Evolutionary conservation across 2,113 vertebrate genomes (phyloP), one percentile per base, ranked within the genome.

Genomic region (Callionymus lyra): DNA sequence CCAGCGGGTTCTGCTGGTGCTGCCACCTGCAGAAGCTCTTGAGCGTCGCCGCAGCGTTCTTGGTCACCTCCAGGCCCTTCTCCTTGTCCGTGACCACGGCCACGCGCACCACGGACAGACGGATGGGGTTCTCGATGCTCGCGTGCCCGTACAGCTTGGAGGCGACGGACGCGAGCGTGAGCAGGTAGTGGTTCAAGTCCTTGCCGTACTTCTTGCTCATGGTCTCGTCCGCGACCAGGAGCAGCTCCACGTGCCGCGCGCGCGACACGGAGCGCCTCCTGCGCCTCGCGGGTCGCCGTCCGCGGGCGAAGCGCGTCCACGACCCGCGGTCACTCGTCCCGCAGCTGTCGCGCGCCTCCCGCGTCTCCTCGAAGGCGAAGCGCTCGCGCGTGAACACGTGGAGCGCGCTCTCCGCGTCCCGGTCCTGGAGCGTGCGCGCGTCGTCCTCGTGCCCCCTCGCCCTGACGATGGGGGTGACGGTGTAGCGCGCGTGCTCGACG

Each of bases 11-110:
- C 66, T 93, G 92, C 54, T 95, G 92, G 61, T 97, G 91, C 76
- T 97, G 95, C 94, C 94, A 97, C 83, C 92, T 97, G 80, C 95
- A 99, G 66, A 98, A 98, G 84, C 89, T 92, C 83, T 93, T 96
- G 41, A 99, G 89, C 0, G 94, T 94, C 38, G 89, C 82, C 21
- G 94, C 93, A 0, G 95, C 95, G 35, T 97, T 99, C 79, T 91
- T 91, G 84, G 80, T 82, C 43, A 97, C 84, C 27, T 94, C 90
- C 39, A 93, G 74, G 1, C 90, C 92, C 63, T 88, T 90, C 58
- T 96, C 92, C 65, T 84, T 86, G 41, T 92, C 91, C 0, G 69
- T 60, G 40, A 97, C 60, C 43, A 85, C 77, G 44, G 83, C 74
- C 63, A 97, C 89, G 61, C 89, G 90, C 41, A 98, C 94, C 71